Base-by-base conservation (phyloP, 1,140 invertebrate genomes). In the Trypoxylus dichotomus region DNA sequence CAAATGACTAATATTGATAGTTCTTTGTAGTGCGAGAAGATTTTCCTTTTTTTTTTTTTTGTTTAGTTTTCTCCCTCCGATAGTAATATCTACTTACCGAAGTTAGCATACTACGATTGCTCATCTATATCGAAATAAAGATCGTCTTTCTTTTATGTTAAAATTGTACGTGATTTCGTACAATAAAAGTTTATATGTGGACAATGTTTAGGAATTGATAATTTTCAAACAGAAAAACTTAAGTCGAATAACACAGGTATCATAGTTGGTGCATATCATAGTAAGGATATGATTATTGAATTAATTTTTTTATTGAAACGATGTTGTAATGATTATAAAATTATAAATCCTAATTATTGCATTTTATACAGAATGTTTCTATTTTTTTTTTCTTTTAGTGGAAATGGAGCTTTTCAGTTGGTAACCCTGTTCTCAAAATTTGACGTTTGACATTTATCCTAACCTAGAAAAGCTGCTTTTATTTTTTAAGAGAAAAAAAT, bases 251-350 rank as follows among this genome's bases (percentile, higher is more conserved):
- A 68, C 60, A 68, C 72, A 74, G 41, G 32, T 74, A 74, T 74
- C 72, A 74, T 74, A 42, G 72, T 74, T 29, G 72, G n/a, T 74
- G 72, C 72, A 74, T 74, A 74, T 74, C 72, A 74, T 74, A 74
- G 60, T 24, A 71, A 32, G 10, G 72, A 74, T 74, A 74, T 74
- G 72, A 41, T 41, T 74, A 74, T n/a, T 71, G 24, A 29, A 71
- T 27, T 32, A 68, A 71, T 71, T 71, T 54, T 43, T 54, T 54
- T 54, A 54, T 54, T 15, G 47, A 19, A 19, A 54, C 47, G 15
- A 54, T 54, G 47, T 54, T 19, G 47, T 19, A 54, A 19, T 54
- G 19, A 54, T 19, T 54, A 54, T 54, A 54, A 54, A 54, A 19
- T 19, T 54, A n/a, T 54, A 19, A 43, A 54, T 54, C 19, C 15